A percentile compares a stretch with the other conserved stretches of the same genome.
Conservation (phyloP, 2,797 vertebrate species). For the Chelonia mydas region DNA sequence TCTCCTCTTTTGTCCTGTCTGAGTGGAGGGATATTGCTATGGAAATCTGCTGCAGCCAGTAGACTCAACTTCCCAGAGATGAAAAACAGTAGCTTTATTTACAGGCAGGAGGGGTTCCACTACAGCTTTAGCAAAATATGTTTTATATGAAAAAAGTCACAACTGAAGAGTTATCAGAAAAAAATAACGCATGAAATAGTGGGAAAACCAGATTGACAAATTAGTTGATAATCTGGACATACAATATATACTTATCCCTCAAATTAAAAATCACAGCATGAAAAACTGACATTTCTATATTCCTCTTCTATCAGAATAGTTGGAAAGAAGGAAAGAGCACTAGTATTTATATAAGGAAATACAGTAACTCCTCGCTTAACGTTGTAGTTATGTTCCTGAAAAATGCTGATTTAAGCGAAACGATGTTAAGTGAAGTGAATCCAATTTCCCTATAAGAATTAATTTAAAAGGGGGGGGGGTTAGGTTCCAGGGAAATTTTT, state of each 20-base stretch:
- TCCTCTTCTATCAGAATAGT: not conserved
- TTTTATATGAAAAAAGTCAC: slow-evolving; percentile 1
- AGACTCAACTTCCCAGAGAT: not conserved
- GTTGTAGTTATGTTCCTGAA: too few relatives aligned
- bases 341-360: not conserved
- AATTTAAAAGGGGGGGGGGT: too few relatives aligned
- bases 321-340: not conserved
- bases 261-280: not conserved
- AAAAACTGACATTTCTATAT: not conserved
- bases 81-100: slow-evolving; percentile 13
- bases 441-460: too few relatives aligned
- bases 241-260: not conserved
- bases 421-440: too few relatives aligned
- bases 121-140: not conserved
- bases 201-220: not conserved
- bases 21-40: not conserved
- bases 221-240: not conserved
- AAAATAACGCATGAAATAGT: not conserved
- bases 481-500: too few relatives aligned
- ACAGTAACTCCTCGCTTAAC: too few relatives aligned
- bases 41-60: not conserved
- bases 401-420: too few relatives aligned
- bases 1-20: not conserved
- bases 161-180: not conserved
- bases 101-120: not conserved